Base-by-base conservation (phyloP, 2,113 vertebrate genomes). In the Aptenodytes patagonicus region DNA sequence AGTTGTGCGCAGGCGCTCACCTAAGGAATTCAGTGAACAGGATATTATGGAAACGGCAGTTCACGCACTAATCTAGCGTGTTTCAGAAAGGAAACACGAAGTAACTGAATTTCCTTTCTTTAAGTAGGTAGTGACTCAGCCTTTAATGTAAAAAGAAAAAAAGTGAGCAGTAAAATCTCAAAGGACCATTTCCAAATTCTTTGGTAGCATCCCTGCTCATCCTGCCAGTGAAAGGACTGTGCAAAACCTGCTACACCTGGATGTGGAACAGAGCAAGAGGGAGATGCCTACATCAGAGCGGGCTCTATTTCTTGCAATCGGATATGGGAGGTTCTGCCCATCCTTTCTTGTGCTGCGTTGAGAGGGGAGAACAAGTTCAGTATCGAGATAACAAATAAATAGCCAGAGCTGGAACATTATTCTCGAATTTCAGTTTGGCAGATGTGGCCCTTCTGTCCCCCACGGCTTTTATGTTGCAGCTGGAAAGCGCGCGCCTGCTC, bases 341-440 rank as follows among this genome's bases (percentile, higher is more conserved):
- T 17, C 46, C 54, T 61, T 68, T 28, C 46, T 13, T 8, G 14
- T 16, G 73, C 85, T 22, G n/a, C 6, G 47, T 8, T 38, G 58
- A 49, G 32, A 65, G 46, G 13, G 46, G 47, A 62, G 54, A 28
- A 47, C 32, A 2, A 44, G 13, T 17, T 79, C 46, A 14, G 44
- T 3, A 22, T 5, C 4, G 1, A 16, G 31, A 20, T 10, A 42
- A 11, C 8, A 62, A 73, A 38, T 2, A 36, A 55, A 31, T 1
- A 52, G 60, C 28, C 68, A 38, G 47, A 34, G 20, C 34, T 54
- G 61, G 51, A 17, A 11, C 5, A 5, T 40, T 17, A 2, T 2
- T 38, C 65, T 5, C 0, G 2, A 14, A 25, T 70, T 75, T 83
- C 61, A 31, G 22, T 15, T 8, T 6, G 54, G 25, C 54, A 71